Base-by-base conservation (phyloP, 1,140 invertebrate species). In the Drosophila kikkawai region DNA sequence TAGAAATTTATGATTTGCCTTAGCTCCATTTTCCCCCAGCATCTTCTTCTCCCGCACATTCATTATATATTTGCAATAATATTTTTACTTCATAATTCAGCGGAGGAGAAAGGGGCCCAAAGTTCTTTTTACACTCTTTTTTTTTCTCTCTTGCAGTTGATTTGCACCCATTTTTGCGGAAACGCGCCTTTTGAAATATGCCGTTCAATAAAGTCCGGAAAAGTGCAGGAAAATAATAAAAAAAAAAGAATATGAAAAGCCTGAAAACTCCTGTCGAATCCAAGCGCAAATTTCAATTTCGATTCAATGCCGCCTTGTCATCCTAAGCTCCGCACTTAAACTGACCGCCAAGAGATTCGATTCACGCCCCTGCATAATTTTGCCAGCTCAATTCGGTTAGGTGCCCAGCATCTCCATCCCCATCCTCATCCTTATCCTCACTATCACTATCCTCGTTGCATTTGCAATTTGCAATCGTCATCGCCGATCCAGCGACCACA, bases 301-400 rank as follows among this genome's bases (percentile, higher is more conserved):
- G 68, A 71, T 51, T 73, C 64, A 39, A 58, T 36, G 63, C 48
- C 64, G 59, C 64, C 57, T 67, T 65, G 76, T 75, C 66, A 80
- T 78, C 77, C 77, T 82, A 80, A 77, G 83, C 83, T 39, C 36
- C 79, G 60, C 82, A 86, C 75, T 79, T 79, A 79, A 86, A 77
- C 69, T 77, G 82, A 86, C 84, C 79, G 48, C 50, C 71, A 77
- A 80, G 70, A 69, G 80, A 75, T 73, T 88, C 84, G 80, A 80
- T 87, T 88, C 84, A 80, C 84, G 80, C 66, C 80, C 82, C 80
- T 84, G 84, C 84, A 88, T 88, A 88, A 88, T 88, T 87, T 88
- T 75, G 78, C 81, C 69, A 80, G 85, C 84, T 88, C 80, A 78
- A 42, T 59, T 67, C 37, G 44, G 53, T 42, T 41, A 59, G 68